These are phyloP conservation scores for Sebastes baramenuke DNA, from an alignment of 2,797 vertebrate genomes.

Conservation along the genomic window DNA sequence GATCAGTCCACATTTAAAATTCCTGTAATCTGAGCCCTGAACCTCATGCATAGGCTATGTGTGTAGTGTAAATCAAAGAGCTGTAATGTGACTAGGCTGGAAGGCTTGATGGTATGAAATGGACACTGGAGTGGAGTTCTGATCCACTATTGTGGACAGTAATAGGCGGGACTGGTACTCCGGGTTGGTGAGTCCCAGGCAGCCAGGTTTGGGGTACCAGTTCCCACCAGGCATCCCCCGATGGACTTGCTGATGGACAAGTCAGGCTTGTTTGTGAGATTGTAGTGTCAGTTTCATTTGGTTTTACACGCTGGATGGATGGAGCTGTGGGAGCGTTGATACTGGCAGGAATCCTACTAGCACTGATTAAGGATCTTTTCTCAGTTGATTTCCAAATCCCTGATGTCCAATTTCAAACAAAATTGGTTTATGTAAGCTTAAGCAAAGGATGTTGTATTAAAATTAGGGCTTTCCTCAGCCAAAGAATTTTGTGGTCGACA, in stretches of 20 bases:
- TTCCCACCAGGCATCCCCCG: slow-evolving; percentile 7
- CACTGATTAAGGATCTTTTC: slow-evolving; percentile 4
- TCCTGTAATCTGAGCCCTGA: neutral
- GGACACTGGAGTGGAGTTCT: neutral
- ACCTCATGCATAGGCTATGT: neutral
- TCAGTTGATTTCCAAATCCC: neutral
- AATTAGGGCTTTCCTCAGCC: no score
- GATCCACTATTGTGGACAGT: neutral
- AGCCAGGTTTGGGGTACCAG: neutral
- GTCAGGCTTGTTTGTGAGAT: slow-evolving; percentile 38
- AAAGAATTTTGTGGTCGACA: no score
- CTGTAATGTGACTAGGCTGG: slow-evolving; percentile 11
- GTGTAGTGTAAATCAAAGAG: slow-evolving; percentile 27
- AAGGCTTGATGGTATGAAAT: slow-evolving; percentile 2
- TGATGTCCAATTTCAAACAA: neutral
- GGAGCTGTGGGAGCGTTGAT: neutral
- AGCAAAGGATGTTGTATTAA: neutral
- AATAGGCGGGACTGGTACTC: neutral
- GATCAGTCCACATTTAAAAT: neutral
- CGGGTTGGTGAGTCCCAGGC: neutral
- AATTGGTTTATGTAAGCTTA: neutral
- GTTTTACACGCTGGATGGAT: slow-evolving; percentile 25
- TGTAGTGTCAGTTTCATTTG: slow-evolving; percentile 45
- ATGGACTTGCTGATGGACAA: slow-evolving; percentile 37
- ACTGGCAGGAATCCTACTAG: neutral